phyloP scores from a whole-genome alignment of 2,113 vertebrate genomes.

The Paradoxurus hermaphroditus region DNA sequence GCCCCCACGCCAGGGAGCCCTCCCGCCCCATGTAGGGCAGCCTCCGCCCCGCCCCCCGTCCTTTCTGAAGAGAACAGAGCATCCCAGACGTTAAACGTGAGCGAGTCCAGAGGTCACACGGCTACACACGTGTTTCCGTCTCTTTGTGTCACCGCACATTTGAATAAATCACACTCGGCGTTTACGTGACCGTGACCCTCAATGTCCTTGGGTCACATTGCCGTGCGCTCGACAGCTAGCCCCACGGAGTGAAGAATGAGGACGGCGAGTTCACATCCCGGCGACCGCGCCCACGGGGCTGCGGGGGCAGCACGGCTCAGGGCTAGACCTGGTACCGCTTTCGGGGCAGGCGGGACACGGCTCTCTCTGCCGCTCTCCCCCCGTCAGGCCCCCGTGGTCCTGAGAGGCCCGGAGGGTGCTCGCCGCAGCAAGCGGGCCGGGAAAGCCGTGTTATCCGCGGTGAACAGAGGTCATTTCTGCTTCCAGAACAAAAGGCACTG shows the following conservation, averaged over 20 bases:
- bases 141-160: fast-evolving
- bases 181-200: fast-evolving
- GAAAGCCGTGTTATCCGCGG: neutral
- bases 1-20: fast-evolving
- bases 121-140: fast-evolving
- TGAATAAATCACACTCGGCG: fast-evolving
- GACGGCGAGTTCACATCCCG: neutral
- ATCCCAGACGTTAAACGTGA: fast-evolving
- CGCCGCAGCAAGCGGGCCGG: neutral
- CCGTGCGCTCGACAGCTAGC: neutral
- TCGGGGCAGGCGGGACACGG: fast-evolving
- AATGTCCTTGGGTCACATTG: no score
- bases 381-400: neutral
- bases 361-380: neutral
- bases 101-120: neutral
- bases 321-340: neutral
- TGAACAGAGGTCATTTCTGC: neutral
- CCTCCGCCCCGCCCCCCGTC: fast-evolving
- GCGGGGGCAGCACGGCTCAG: neutral
- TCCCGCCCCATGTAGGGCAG: fast-evolving
- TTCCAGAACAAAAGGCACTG: neutral
- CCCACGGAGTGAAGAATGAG: fast-evolving
- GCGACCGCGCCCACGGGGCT: neutral
- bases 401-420: neutral
- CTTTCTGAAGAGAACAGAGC: neutral